Evolutionary conservation across 2,888 invertebrate species (phyloP), one percentile per base, ranked within the genome.

Genomic region (Caenorhabditis afra): DNA sequence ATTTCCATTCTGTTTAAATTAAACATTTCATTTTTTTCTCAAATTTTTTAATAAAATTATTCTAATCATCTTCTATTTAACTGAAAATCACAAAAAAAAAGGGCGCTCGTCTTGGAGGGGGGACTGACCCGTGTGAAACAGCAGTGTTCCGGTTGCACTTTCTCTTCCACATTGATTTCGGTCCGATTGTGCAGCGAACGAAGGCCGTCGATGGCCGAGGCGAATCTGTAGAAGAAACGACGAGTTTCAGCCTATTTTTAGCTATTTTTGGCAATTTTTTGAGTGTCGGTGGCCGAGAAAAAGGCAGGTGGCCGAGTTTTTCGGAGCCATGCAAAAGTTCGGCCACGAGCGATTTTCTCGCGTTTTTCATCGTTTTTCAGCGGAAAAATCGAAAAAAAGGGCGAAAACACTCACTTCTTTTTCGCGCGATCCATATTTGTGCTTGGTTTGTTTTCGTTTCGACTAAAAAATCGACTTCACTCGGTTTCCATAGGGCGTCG

Each of bases 141-240:
- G 66, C 85, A 87, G 66, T 88, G 80, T 20, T 89, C 88, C 14
- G 85, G 53, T 12, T 67, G 75, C 20, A 89, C 65, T 53, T 82
- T 79, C 70, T 88, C 88, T 14, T 86, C 84, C 49, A 86, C 81
- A 57, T 77, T 77, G 44, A 86, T 79, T 12, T 86, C 86, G 44
- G 77, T 77, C 45, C 83, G 80, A 62, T 75, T 80, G 53, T 86
- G 83, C 23, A 82, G 61, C 16, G 81, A 82, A 50, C 86, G 83
- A 35, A 88, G 79, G 1, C 89, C 89, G 70, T 90, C 89, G 68
- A 89, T 82, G 37, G 89, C 89, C 22, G 88, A 89, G 1, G 88
- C 89, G 59, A 89, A 79, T 68, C 84, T 84, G 39, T 59, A 70
- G 11, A 29, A 29, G 3, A 3, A 29, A 29, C 7, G 7, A 29